Conservation (phyloP, 2,888 invertebrate genomes). For the Geotrupes spiniger region DNA sequence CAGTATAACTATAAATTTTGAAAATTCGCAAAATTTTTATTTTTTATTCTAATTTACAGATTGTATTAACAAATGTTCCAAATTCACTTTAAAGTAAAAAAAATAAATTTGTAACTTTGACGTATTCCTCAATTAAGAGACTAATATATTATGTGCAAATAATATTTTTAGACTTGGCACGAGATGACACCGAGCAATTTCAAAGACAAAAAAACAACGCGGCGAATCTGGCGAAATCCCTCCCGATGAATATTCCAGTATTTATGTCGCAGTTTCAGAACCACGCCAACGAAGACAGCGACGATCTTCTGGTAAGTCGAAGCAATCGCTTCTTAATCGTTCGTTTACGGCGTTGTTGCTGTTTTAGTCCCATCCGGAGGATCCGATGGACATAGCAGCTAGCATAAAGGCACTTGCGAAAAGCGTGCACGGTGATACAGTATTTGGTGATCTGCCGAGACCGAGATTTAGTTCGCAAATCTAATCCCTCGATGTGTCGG, state of each 20-base stretch:
- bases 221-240: slow-evolving; percentile 64
- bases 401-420: slow-evolving; percentile 90
- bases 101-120: no score
- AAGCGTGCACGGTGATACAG: slow-evolving; percentile 83
- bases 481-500: slow-evolving; percentile 54
- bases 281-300: slow-evolving; percentile 52
- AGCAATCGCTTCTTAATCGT: background rate
- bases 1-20: no score
- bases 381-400: slow-evolving; percentile 80
- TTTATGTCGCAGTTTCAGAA: slow-evolving; percentile 48
- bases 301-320: slow-evolving; percentile 33
- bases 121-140: no score
- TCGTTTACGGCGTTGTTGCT: background rate
- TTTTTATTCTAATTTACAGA: no score
- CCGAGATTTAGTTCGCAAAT: slow-evolving; percentile 83
- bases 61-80: no score
- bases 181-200: slow-evolving; percentile 11
- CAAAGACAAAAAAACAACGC: slow-evolving; percentile 7
- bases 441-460: slow-evolving; percentile 84
- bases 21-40: no score
- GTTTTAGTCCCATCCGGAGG: slow-evolving; percentile 48
- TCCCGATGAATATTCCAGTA: slow-evolving; percentile 74
- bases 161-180: slow-evolving; percentile 9
- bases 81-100: no score
- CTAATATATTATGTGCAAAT: no score